Evolutionary conservation across 2,113 vertebrate species (phyloP), one percentile per base, ranked within the genome.

Genomic region (Arenaria interpres): DNA sequence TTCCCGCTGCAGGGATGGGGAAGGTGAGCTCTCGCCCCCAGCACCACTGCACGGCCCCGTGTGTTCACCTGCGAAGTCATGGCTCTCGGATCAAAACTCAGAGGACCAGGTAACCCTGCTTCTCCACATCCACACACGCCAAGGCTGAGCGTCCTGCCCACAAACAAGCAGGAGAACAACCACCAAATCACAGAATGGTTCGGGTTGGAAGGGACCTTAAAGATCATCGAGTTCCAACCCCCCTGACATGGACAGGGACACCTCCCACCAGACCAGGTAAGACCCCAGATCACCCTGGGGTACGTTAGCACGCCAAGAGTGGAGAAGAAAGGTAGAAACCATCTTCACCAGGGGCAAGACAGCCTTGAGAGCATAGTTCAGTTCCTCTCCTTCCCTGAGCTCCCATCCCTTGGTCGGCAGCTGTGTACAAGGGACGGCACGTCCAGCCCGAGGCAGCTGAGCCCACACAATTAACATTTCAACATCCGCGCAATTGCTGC

Each of bases 391-490:
- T 56, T 39, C 71, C 81, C 90, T 85, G 75, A 82, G 74, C 85
- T 81, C 66, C 75, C 2, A 1, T 75, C 81, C 64, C 46, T 41
- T 11, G 85, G 85, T 22, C 10, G 0, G 89, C 80, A 90, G 89
- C 86, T 92, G 82, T 5, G 1, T 63, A 74, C 5, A 8, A 86
- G 63, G 85, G 72, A 92, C 18, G 1, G 73, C 88, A 78, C 16
- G n/a, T 90, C 84, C 91, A 94, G 87, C 95, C 73, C 2, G 0
- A 89, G 87, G 92, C 81, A 91, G 92, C 96, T 85, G 85, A 94
- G 76, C 89, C 89, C 91, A 92, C 92, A 85, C 84, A 88, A 86
- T 90, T 73, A 88, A 89, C 89, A 51, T 96, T 95, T 90, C 95
- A 92, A 88, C 84, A 93, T 89, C 53, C 13, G 2, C 30, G 89